Evolutionary conservation across 1,140 invertebrate genomes (phyloP), one percentile per base, ranked within the genome.

Genomic region (Patella vulgata): DNA sequence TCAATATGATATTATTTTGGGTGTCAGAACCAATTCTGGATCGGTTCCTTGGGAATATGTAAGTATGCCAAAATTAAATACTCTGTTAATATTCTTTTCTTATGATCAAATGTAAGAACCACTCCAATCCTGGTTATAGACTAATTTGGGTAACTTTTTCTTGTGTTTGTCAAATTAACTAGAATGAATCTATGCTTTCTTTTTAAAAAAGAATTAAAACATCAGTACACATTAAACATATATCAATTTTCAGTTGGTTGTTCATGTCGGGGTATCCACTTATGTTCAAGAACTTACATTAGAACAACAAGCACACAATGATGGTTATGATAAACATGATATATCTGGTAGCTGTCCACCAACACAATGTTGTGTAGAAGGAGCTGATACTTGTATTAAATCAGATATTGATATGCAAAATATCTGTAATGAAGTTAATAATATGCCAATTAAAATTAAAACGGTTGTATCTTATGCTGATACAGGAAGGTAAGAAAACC

Each of bases 251-350:
- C 68, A 86, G 85, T 69, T 87, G 43, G 76, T 85, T 9, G 80
- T 87, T 12, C 85, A 86, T 73, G 85, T 86, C 25, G 86, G 86
- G 42, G 85, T 87, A n/a, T 86, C 85, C n/a, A 78, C 83, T n/a
- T 77, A 84, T 19, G 85, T 85, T 6, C 76, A 77, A 43, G 79
- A 79, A 48, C 62, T 87, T 14, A 86, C 84, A 0, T 51, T 87
- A 36, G 86, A 87, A 68, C 84, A 86, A 63, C 65, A 69, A 43
- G 85, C 84, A 28, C 82, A 84, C 69, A 87, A 86, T 66, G 69
- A 75, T 58, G 85, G 84, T 1, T 87, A 87, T 67, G 61, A 72
- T 40, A 78, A 75, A 36, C 51, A 64, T 9, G 86, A 87, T 68
- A 77, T 85, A 17, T 59, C 60, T 50, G 74, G 80, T 12, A 56